Evolutionary conservation across 2,113 vertebrate species (phyloP).

Genomic region (Sialia sialis): DNA sequence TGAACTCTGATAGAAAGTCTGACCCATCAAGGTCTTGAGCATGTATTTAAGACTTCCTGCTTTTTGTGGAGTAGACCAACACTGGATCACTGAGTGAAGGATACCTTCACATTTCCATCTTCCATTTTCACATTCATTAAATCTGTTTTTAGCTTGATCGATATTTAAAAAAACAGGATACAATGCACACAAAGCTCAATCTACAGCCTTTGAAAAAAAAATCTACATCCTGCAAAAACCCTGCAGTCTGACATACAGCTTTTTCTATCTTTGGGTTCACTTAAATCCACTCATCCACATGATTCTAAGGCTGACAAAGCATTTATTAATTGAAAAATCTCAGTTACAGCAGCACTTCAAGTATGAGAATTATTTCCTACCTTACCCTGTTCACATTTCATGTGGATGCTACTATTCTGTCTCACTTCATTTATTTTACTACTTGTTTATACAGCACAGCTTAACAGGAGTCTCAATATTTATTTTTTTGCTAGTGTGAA

Average conservation of each 20-base stretch:
- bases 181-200: not conserved
- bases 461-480: not conserved
- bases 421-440: conserved; percentile 26
- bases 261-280: not conserved
- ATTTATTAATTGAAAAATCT: not conserved
- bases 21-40: not conserved
- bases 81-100: not conserved
- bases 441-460: not conserved
- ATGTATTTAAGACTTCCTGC: not conserved
- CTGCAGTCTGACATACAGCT: not conserved
- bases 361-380: not conserved
- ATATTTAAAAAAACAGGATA: not conserved
- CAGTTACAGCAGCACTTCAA: not conserved
- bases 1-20: not conserved
- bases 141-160: not conserved
- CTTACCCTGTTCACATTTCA: not conserved
- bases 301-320: not conserved
- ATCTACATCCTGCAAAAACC: not conserved
- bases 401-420: not conserved
- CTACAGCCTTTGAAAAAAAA: not conserved
- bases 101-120: not conserved
- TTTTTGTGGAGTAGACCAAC: not conserved
- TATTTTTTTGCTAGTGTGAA: not conserved
- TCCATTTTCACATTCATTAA: not conserved
- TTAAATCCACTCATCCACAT: not conserved